Percentiles rank a stretch among this genome's conserved stretches.
Conservation (phyloP, 2,888 invertebrate species). For the Mycalesis mineus region DNA sequence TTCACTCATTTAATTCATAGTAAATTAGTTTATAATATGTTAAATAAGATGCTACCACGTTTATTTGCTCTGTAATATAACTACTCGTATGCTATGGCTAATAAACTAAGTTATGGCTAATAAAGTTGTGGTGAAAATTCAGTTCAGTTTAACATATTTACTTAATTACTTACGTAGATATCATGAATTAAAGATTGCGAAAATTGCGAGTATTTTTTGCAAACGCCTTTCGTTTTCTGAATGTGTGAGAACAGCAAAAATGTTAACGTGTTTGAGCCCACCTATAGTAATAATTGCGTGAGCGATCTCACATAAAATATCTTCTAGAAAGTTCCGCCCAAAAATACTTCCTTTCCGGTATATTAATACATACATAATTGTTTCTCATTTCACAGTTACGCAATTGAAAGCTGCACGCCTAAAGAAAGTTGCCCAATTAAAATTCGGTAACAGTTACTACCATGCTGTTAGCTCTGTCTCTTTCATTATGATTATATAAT, state of each 20-base stretch:
- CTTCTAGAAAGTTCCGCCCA: constrained; percentile 57
- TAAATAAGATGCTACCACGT: no score
- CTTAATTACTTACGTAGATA: not conserved
- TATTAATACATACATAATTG: constrained; percentile 71
- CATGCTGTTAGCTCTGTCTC: constrained; percentile 25
- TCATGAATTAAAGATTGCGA: not conserved
- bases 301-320: constrained; percentile 53
- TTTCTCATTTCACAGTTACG: constrained; percentile 63
- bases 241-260: not conserved
- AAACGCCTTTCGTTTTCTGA: constrained; percentile 10
- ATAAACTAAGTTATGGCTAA: no score
- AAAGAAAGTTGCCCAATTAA: constrained; percentile 72
- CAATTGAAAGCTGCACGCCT: constrained; percentile 47
- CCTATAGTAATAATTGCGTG: constrained; percentile 43
- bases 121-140: no score
- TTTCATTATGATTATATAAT: constrained; percentile 25
- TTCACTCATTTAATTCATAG: no score
- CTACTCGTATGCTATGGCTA: no score
- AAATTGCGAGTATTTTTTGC: not conserved
- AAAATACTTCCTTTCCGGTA: constrained; percentile 58
- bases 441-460: constrained; percentile 49
- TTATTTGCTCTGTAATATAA: no score
- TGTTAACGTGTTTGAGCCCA: not conserved
- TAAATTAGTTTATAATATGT: no score
- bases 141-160: no score